phyloP scores from a whole-genome alignment of 2,797 vertebrate genomes.

The Cheirogaleus major region DNA sequence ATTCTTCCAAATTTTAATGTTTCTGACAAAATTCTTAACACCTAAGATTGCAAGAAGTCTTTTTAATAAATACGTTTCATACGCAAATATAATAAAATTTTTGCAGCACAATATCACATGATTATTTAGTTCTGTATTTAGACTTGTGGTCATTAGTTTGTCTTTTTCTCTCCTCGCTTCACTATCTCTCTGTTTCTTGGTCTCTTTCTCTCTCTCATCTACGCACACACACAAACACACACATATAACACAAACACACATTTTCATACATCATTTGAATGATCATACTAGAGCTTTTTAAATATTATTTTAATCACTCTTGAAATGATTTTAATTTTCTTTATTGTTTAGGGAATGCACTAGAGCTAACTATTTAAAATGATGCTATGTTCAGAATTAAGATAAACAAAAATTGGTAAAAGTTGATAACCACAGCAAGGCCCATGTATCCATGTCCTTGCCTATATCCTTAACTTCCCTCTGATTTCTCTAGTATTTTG shows the following conservation, averaged over 20 bases:
- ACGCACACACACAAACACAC: neutral
- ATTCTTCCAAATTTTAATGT: neutral
- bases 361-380: neutral
- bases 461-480: neutral
- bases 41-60: neutral
- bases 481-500: neutral
- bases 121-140: neutral
- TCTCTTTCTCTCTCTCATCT: neutral
- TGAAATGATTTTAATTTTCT: neutral
- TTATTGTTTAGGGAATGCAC: neutral
- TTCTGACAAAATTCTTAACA: neutral
- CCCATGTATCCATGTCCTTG: neutral
- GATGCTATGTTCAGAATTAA: neutral
- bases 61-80: neutral
- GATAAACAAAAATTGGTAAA: neutral
- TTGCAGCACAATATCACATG: neutral
- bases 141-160: neutral
- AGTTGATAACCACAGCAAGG: neutral
- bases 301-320: neutral
- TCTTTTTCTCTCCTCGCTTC: neutral
- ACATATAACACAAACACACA: neutral
- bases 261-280: neutral
- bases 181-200: neutral
- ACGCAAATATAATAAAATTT: neutral
- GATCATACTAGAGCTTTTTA: neutral